Evolutionary conservation across 2,888 invertebrate genomes (phyloP).

Genomic region (Cheilosia urbana): DNA sequence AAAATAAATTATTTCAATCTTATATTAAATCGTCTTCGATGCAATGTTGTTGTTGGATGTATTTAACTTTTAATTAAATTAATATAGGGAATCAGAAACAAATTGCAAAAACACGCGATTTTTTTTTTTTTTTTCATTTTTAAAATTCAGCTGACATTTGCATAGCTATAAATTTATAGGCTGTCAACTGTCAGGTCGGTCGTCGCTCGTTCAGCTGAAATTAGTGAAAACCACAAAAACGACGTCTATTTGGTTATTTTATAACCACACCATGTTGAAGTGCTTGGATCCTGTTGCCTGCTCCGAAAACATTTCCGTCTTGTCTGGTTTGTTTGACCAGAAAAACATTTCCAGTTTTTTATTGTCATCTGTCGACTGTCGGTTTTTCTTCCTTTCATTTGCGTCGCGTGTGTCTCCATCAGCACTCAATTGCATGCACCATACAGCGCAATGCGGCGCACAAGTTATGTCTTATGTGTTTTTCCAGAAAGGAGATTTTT

Average conservation of each 20-base stretch:
- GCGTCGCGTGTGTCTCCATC: not conserved
- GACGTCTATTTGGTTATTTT: not conserved
- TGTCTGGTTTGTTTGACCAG: slow-evolving; percentile 29
- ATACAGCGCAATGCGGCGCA: no score
- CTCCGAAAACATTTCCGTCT: slow-evolving; percentile 25
- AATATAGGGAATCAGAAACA: not conserved
- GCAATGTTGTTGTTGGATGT: not conserved
- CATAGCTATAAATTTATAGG: not conserved
- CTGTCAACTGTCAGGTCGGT: no score
- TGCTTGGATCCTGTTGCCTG: slow-evolving; percentile 17
- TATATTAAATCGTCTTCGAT: slow-evolving; percentile 7
- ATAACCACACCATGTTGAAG: slow-evolving; percentile 6
- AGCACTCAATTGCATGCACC: slow-evolving; percentile 1
- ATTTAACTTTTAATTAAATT: not conserved
- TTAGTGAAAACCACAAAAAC: no score
- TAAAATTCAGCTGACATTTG: no score
- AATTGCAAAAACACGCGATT: slow-evolving; percentile 25
- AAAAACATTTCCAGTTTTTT: slow-evolving; percentile 2
- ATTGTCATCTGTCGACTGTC: slow-evolving; percentile 29
- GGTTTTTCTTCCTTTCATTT: slow-evolving; percentile 25
- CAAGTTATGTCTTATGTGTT: slow-evolving; percentile 4
- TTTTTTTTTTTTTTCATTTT: slow-evolving; percentile 3
- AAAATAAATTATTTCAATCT: slow-evolving; percentile 38
- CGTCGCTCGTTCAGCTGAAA: not conserved
- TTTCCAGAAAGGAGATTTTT: slow-evolving; percentile 11